Base-by-base conservation (phyloP, 2,888 invertebrate species). In the Synergus laeviventris region DNA sequence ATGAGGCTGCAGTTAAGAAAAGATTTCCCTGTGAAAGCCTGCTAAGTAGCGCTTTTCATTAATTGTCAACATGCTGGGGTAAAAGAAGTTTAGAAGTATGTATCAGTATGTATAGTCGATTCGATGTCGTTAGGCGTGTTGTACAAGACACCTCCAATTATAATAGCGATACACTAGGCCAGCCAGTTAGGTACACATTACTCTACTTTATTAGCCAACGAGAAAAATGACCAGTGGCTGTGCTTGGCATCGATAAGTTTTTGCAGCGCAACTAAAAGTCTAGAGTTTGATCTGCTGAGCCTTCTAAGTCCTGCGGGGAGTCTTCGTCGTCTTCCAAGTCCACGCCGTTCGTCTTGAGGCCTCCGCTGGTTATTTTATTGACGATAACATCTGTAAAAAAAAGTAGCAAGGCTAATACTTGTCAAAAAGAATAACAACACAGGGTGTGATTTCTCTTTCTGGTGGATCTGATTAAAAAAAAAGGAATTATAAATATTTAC, bases 311-410 rank as follows among this genome's bases (percentile, higher is more conserved):
- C 85, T 95, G 94, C 78, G 93, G 92, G 75, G 93, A 93, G 82
- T 94, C 95, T 88, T 96, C 96, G 90, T 96, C 96, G 89, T 96
- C 95, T 86, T 95, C 95, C 76, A 93, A 93, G 84, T 93, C 93
- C 81, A 93, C 93, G 85, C 92, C 92, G 84, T 92, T 87, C 93
- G 90, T 94, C 94, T 83, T 93, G 93, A 87, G 76, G 73, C 90
- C 91, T 36, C 89, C 90, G 81, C 89, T 91, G 82, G 84, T 91
- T 75, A 90, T 90, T 84, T 92, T 92, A 79, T 91, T 91, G 73
- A 92, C 89, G 78, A 92, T 90, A 75, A 91, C 87, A 77, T 91
- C 92, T 92, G 87, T 18, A 74, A 56, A 59, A n/a, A 39, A 49
- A 73, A 56, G 36, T 59, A 36, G 45, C 60, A 74, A 62, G 4